Conservation (phyloP, 2,113 vertebrate species). For the Zapornia atra region DNA sequence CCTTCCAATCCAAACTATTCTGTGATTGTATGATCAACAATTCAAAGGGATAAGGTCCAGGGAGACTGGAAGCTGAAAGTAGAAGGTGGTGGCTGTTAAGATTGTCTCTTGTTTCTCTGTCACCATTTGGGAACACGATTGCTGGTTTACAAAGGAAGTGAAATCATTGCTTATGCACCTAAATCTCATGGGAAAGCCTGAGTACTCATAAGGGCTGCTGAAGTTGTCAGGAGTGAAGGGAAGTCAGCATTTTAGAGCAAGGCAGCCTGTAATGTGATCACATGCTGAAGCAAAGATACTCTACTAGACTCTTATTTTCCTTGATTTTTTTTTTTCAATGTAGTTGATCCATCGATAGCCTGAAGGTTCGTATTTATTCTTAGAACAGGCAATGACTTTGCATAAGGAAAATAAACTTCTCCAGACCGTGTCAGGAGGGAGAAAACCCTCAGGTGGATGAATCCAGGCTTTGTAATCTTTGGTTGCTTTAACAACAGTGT, state of each 20-base stretch:
- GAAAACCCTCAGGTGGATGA: neutral
- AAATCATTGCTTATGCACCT: neutral
- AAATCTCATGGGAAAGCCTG: neutral
- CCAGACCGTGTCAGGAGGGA: neutral
- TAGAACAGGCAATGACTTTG: neutral
- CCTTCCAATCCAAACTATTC: no score
- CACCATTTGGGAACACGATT: neutral
- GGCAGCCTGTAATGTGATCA: neutral
- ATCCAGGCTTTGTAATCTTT: neutral
- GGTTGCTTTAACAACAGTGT: rapidly evolving
- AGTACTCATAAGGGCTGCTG: neutral
- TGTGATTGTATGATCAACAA: neutral
- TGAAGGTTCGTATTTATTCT: neutral
- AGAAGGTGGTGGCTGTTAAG: neutral
- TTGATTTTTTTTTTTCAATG: neutral
- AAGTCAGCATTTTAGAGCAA: neutral
- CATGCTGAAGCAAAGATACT: neutral
- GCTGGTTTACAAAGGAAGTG: neutral
- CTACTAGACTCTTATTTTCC: neutral
- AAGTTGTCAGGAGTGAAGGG: neutral
- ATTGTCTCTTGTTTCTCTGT: rapidly evolving
- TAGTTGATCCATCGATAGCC: neutral
- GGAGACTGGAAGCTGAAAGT: neutral
- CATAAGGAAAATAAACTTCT: neutral
- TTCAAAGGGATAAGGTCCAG: rapidly evolving